Evolutionary conservation across 2,797 vertebrate genomes (phyloP).

Genomic region (Neosilurus hyrtlii): DNA sequence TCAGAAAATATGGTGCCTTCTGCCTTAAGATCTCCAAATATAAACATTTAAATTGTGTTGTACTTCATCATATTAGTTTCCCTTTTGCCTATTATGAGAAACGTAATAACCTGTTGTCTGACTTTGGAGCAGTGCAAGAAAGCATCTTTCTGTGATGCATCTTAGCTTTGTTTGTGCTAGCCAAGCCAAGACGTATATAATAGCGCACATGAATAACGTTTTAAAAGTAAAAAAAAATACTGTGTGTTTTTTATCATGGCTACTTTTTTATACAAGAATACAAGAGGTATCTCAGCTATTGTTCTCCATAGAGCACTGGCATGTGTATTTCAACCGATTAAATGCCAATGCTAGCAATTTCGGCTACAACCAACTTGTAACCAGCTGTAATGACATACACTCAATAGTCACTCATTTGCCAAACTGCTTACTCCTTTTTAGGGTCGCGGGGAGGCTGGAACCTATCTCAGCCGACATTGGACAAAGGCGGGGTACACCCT

Average conservation of each 20-base stretch:
- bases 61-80: neutral
- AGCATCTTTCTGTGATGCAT: neutral
- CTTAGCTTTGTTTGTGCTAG: neutral
- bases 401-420: too few species aligned
- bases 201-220: neutral
- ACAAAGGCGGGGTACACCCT: too few species aligned
- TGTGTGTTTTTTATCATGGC: neutral
- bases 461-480: too few species aligned
- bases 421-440: too few species aligned
- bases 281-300: neutral
- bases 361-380: neutral
- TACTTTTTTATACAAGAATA: neutral
- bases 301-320: neutral
- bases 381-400: neutral
- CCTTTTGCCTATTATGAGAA: neutral
- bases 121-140: neutral
- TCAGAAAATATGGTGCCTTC: neutral
- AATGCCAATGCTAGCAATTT: neutral
- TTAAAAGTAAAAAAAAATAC: neutral
- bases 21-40: neutral
- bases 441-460: too few species aligned
- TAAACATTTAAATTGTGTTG: neutral
- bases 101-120: neutral
- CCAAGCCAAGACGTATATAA: neutral
- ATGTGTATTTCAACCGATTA: neutral